A percentile compares a stretch with the other conserved stretches of the same genome.
phyloP scores from a whole-genome alignment of 2,113 vertebrate genomes.

The Galeopterus variegatus region DNA sequence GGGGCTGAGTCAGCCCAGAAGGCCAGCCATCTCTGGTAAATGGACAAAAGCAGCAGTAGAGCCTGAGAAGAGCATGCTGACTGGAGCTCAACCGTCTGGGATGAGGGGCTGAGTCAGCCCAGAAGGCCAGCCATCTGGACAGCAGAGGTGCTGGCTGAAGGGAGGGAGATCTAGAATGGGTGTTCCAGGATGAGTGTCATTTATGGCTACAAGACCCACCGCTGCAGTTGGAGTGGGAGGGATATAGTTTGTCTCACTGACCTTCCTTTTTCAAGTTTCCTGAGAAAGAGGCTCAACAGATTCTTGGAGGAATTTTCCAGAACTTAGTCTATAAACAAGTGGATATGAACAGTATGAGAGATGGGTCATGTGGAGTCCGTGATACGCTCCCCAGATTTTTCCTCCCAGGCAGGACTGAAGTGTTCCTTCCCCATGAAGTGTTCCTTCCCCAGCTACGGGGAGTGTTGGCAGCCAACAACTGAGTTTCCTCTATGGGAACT shows the following conservation, averaged over 20 bases:
- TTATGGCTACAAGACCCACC: not conserved
- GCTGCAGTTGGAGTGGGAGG: not conserved
- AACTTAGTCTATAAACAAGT: not conserved
- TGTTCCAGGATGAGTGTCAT: not conserved
- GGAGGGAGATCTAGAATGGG: not conserved
- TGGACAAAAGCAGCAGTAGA: not conserved
- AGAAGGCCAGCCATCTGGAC: not conserved
- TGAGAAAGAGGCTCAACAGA: not conserved
- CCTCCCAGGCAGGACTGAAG: not conserved
- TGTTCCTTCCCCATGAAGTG: not conserved
- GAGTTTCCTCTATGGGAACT: not conserved
- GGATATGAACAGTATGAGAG: not conserved
- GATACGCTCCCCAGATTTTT: not conserved
- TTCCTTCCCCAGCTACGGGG: not conserved
- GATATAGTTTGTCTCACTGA: fast-evolving
- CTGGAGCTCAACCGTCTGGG: not conserved
- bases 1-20: not conserved
- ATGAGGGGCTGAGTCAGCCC: not conserved
- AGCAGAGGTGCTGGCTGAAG: not conserved
- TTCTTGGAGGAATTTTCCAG: not conserved
- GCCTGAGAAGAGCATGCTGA: not conserved
- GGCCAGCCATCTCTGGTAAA: not conserved
- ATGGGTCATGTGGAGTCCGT: not conserved
- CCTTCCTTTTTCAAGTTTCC: not conserved
- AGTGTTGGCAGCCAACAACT: not conserved